Conservation (phyloP, 2,113 vertebrate genomes). For the Ondatra zibethicus region DNA sequence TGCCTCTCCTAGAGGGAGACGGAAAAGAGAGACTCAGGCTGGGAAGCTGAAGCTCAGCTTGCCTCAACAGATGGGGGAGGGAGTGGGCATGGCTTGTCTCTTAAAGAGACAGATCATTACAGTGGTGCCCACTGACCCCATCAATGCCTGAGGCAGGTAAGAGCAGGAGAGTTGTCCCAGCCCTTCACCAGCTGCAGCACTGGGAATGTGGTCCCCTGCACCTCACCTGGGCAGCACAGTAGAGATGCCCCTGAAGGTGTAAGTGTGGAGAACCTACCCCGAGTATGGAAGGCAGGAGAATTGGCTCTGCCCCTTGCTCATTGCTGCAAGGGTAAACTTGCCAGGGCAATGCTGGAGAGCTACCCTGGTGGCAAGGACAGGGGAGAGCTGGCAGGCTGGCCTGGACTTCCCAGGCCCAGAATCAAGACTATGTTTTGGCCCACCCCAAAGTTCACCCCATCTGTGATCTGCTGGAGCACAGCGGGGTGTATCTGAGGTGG, state of each 20-base stretch:
- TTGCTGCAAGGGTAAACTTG: neutral
- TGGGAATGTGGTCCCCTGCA: too few species aligned
- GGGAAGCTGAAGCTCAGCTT: too few species aligned
- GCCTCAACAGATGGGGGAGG: too few species aligned
- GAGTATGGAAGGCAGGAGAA: neutral
- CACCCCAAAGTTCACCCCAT: neutral
- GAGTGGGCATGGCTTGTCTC: too few species aligned
- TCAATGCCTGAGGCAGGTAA: too few species aligned
- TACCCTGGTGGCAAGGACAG: neutral
- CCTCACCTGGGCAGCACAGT: neutral
- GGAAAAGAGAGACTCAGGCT: too few species aligned
- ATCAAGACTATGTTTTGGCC: neutral
- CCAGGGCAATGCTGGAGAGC: neutral
- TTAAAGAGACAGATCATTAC: too few species aligned
- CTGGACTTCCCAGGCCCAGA: neutral
- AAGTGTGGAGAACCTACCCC: neutral
- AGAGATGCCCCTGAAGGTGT: neutral
- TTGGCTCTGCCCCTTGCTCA: neutral
- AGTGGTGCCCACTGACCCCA: too few species aligned
- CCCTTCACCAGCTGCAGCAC: neutral
- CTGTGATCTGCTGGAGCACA: neutral
- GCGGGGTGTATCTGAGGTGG: too few species aligned
- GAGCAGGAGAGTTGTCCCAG: too few species aligned
- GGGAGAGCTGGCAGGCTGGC: neutral
- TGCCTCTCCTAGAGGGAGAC: too few species aligned